A percentile compares a stretch with the other conserved stretches of the same genome.
Evolutionary conservation across 2,113 vertebrate genomes (phyloP).

Genomic region (Lathamus discolor): DNA sequence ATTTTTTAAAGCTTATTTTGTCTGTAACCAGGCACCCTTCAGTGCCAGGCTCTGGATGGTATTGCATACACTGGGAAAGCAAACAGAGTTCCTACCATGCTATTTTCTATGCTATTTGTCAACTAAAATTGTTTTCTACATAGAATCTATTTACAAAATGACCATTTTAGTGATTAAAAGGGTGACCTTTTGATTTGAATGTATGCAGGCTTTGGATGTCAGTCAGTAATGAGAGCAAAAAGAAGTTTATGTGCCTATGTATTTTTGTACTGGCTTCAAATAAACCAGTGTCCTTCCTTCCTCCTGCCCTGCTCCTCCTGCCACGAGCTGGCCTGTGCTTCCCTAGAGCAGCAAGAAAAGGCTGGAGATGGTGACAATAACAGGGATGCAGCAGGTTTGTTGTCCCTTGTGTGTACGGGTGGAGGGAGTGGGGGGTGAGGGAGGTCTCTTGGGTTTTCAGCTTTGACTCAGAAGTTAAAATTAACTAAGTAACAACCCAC

Average conservation of each 20-base stretch:
- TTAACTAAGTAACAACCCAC: not conserved
- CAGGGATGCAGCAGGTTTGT: not conserved
- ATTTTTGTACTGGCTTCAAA: constrained; percentile 79
- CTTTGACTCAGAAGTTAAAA: not conserved
- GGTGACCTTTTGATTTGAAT: not conserved
- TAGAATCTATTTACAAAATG: constrained; percentile 66
- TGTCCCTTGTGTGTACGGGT: not conserved
- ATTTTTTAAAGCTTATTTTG: constrained; percentile 58
- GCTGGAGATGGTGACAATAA: not conserved
- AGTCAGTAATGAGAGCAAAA: constrained; percentile 36
- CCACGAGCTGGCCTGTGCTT: not conserved
- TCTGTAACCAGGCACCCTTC: constrained; percentile 2
- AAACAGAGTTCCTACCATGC: not conserved
- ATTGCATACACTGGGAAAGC: not conserved
- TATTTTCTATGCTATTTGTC: constrained; percentile 60
- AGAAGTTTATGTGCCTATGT: constrained; percentile 69
- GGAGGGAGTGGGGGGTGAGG: no score
- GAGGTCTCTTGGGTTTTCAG: not conserved
- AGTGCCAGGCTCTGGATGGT: not conserved
- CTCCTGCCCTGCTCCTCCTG: not conserved
- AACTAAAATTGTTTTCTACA: constrained; percentile 58
- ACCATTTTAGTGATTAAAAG: constrained; percentile 44
- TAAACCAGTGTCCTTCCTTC: constrained; percentile 62
- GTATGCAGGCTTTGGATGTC: constrained; percentile 40
- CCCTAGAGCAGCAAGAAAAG: not conserved